Evolutionary conservation across 2,888 invertebrate genomes (phyloP), one percentile per base, ranked within the genome.

Genomic region (Drosophila koepferae): DNA sequence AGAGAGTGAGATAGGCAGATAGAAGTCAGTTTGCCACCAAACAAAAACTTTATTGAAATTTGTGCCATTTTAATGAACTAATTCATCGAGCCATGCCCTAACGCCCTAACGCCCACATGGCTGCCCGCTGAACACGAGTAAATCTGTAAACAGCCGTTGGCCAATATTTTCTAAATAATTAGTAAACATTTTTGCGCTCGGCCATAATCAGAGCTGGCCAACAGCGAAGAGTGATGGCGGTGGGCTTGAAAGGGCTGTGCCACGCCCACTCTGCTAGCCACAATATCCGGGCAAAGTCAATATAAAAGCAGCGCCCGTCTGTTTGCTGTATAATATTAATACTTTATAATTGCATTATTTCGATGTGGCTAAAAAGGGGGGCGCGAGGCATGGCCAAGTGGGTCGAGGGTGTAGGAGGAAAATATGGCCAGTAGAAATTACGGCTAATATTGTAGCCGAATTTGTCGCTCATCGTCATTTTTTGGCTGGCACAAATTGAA

Each of bases 111-210:
- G 20, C 16, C 23, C 31, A 4, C 20, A 3, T 38, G 31, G 7
- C 8, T 5, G 7, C 6, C 8, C 34, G 1, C 16, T 0, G 10
- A 72, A 71, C 64, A 53, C 43, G 69, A 60, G 69, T 76, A 89
- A 84, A 78, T 67, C 66, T 66, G 75, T 66, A 81, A 89, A 74
- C 84, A 78, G 82, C 55, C 64, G 67, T 64, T 68, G 61, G 71
- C 89, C 75, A 86, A 89, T 86, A 86, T 84, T 89, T 89, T 81
- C 75, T 78, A 83, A 89, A 89, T 89, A 89, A 84, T 84, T 79
- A 87, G 85, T 67, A 73, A 84, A 81, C 59, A 85, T 86, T 83
- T 86, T 73, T 62, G 74, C 65, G 46, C 54, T 23, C 20, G 54
- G 54, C 59, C 65, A 68, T 63, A 70, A 55, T 55, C 18, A 61